Evolutionary conservation across 2,113 vertebrate species (phyloP), one percentile per base, ranked within the genome.

Genomic region (Seriola dumerili): DNA sequence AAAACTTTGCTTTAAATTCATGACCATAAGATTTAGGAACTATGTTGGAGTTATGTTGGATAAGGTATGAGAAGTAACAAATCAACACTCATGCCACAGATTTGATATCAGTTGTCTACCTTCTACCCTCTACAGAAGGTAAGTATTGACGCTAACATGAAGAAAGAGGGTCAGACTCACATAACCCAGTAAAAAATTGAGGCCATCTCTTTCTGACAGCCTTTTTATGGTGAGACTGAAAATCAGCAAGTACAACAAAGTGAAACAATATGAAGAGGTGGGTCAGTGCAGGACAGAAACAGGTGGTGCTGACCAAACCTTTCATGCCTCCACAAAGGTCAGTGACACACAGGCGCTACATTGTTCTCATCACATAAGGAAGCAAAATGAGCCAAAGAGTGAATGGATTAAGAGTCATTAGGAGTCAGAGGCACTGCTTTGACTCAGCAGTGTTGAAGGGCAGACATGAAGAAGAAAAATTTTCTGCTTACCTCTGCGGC

Each of bases 401-500:
- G 38, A 46, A 65, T 23, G 78, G 78, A 90, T 88, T 85, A 82
- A 82, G 77, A 85, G 86, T 81, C 50, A 81, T 88, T 82, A 29
- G 48, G 88, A 79, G 81, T 88, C 63, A 83, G 78, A 76, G 73
- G 72, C 80, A 80, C 46, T 57, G 42, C 54, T 62, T 85, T 90
- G 78, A 92, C 50, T 90, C 73, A 84, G 81, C 89, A 84, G 13
- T 19, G 70, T 36, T 68, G 68, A 64, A 55, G 42, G 42, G 21
- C 66, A 64, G 52, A 21, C 64, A 73, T 68, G 25, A 80, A 50
- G 48, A 70, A 61, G 19, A 79, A 73, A 44, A 75, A 34, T 44
- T 54, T 86, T 89, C n/a, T 83, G 86, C 94, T 95, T 93, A 95
- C 96, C 97, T 96, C 95, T 96, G 89, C 93, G 96, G 88, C 96